Percentiles rank a stretch among this genome's conserved stretches.
Conservation (phyloP, 64 coral and sea anemone genomes). For the Stichodactyla mertensii region DNA sequence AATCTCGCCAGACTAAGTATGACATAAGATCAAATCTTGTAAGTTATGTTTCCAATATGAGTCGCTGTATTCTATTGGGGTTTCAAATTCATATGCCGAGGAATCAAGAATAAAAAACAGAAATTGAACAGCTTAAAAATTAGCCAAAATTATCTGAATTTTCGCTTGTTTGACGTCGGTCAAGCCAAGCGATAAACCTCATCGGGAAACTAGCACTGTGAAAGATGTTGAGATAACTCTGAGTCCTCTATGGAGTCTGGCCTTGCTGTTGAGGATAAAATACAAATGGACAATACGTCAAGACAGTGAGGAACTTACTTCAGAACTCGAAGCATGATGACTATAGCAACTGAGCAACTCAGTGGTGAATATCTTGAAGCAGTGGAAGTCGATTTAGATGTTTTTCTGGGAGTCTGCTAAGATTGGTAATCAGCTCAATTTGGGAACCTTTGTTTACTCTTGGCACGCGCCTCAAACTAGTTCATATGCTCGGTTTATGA, state of each 20-base stretch:
- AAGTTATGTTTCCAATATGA: too few relatives aligned
- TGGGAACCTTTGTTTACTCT: not conserved
- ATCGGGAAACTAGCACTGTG: not conserved
- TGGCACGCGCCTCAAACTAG: not conserved
- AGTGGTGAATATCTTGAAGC: not conserved
- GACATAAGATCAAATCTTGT: not conserved
- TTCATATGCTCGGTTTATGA: not conserved
- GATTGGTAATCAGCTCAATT: not conserved
- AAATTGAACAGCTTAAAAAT: not conserved
- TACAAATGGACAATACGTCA: not conserved
- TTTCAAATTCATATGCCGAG: not conserved
- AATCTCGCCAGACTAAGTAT: not conserved
- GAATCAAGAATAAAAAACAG: not conserved
- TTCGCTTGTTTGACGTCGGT: not conserved
- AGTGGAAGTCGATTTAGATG: not conserved
- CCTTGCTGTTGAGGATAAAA: not conserved
- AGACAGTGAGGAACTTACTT: not conserved
- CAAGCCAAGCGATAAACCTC: not conserved
- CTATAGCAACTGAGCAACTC: not conserved
- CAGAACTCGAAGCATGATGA: conserved; percentile 7
- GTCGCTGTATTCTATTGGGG: too few relatives aligned
- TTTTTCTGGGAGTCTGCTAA: not conserved
- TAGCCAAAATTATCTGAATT: not conserved
- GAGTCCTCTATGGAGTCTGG: not conserved
- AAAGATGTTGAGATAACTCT: not conserved